Evolutionary conservation across 2,888 invertebrate species (phyloP), one percentile per base, ranked within the genome.

Genomic region (Macrophya annulata): DNA sequence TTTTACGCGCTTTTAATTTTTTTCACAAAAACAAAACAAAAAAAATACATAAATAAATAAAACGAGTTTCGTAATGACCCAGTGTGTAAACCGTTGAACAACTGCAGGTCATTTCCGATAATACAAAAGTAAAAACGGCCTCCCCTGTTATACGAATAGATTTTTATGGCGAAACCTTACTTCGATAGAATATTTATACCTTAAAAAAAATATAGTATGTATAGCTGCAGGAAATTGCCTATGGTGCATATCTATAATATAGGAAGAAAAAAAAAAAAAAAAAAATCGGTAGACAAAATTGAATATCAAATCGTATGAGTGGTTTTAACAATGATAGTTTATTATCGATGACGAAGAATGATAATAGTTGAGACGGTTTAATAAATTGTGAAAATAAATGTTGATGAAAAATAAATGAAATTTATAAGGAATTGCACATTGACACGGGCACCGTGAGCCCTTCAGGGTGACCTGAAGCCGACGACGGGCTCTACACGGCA

Each of bases 381-480:
- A 37, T 68, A 15, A 37, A 68, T 62, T 37, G 68, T 12, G 17
- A 68, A 17, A 37, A 6, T 37, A 6, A 68, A 37, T 55, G 17
- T 31, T 6, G 21, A n/a, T 51, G 31, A 55, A 55, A 55, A 51
- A 77, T 51, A 17, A 40, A n/a, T 48, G 31, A 55, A 77, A 77
- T 77, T 77, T 48, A 31, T 55, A 17, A 45, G 74, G 43, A 37
- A 21, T 31, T 8, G 31, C 8, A 40, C 25, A 21, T 87, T 87
- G 85, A 89, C 89, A 86, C 89, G 91, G 91, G 92, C 89, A 88
- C 90, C 88, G 85, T 82, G 86, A 89, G 88, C 88, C 88, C 88
- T 90, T 90, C 87, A 88, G 88, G 91, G 90, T 89, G 91, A 90
- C 91, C 91, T 90, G 92, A 88, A 90, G 88, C 90, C 90, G 90